These are phyloP conservation scores for Meandrusa payeni DNA, from an alignment of 2,888 invertebrate species.

Conservation along the genomic window DNA sequence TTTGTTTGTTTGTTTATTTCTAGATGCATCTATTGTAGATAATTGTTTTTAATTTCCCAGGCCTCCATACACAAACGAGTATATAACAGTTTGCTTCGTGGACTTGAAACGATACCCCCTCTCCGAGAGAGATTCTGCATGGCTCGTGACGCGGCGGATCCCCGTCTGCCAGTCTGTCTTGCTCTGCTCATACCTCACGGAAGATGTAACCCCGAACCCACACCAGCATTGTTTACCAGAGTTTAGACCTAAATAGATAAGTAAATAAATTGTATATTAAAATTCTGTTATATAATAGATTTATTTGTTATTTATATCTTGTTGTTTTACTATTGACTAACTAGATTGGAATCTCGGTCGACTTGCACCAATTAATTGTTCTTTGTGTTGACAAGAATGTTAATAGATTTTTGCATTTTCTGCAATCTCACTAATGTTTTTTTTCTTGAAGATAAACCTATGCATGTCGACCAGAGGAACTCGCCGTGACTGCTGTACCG, in stretches of 20 bases:
- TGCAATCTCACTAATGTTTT: too few species aligned
- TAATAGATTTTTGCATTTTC: too few species aligned
- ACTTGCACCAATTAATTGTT: too few species aligned
- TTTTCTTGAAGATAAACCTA: too few species aligned
- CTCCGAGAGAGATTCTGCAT: slow-evolving; percentile 76
- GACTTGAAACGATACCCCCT: slow-evolving; percentile 77
- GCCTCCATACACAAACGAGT: slow-evolving; percentile 79
- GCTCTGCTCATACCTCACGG: slow-evolving; percentile 81
- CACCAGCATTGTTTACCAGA: slow-evolving; percentile 56
- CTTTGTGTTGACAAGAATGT: too few species aligned
- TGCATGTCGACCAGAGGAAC: too few species aligned
- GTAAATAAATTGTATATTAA: neutral
- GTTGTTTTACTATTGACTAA: too few species aligned
- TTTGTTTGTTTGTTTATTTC: too few species aligned
- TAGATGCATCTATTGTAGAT: too few species aligned
- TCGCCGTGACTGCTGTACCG: too few species aligned
- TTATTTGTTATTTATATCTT: too few species aligned
- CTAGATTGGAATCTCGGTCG: too few species aligned
- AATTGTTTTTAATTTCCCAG: slow-evolving; percentile 41
- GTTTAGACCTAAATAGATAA: slow-evolving; percentile 40
- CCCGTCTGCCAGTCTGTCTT: slow-evolving; percentile 84
- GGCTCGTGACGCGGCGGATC: slow-evolving; percentile 75
- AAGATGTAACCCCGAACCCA: slow-evolving; percentile 53
- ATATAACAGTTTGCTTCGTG: slow-evolving; percentile 86
- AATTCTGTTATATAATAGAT: neutral